These are phyloP conservation scores for Penaeus indicus DNA, from an alignment of 1,140 invertebrate genomes.

Conservation along the genomic window DNA sequence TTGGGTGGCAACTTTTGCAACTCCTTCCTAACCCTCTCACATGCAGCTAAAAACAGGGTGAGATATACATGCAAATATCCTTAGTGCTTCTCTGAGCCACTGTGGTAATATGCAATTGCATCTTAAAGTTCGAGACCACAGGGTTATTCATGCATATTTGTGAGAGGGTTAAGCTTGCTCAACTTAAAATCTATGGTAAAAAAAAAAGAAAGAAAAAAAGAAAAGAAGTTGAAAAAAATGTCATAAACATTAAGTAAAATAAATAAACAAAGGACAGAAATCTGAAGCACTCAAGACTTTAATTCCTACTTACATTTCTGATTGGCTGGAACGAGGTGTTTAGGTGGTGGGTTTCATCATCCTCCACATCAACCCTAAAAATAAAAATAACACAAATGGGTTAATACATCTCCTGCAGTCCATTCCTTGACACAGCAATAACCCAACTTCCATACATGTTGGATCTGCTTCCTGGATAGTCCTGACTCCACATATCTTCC, in stretches of 20 bases:
- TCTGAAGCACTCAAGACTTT: neutral
- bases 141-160: neutral
- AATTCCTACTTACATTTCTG: conserved; percentile 55
- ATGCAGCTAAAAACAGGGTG: no score
- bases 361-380: conserved; percentile 56
- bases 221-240: no score
- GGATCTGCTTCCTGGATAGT: no score
- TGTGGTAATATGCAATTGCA: neutral
- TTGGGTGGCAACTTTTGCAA: no score
- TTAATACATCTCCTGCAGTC: neutral
- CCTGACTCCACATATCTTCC: no score
- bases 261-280: neutral
- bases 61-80: neutral
- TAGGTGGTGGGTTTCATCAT: conserved; percentile 53
- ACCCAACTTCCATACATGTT: neutral
- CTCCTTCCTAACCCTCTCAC: no score
- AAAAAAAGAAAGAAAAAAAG: no score
- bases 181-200: neutral
- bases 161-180: neutral
- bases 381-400: neutral
- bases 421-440: neutral
- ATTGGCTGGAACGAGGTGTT: conserved; percentile 60
- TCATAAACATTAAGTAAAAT: no score
- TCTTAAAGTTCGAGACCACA: neutral
- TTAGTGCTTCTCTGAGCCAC: neutral